Conservation (phyloP, 2,888 invertebrate genomes). For the Eupelmus urozonus region DNA sequence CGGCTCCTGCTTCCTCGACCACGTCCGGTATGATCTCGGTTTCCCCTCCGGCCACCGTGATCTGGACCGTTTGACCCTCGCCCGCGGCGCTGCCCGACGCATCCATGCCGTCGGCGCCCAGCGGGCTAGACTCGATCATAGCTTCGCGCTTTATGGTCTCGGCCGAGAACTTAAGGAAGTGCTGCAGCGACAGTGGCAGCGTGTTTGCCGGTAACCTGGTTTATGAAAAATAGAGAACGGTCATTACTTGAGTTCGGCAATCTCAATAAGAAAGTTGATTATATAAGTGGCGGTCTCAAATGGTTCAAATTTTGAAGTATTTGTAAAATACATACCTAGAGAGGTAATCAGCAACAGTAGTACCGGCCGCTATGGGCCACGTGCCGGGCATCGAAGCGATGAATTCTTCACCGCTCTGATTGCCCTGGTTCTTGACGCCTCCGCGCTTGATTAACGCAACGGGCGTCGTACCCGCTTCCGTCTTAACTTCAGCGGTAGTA, state of each 20-base stretch:
- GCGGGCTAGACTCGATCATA: slow-evolving; percentile 77
- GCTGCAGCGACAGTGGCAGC: slow-evolving; percentile 81
- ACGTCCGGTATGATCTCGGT: slow-evolving; percentile 78
- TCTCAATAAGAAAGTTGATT: no score
- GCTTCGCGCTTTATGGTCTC: slow-evolving; percentile 79
- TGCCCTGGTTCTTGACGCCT: slow-evolving; percentile 75
- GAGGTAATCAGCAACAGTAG: slow-evolving; percentile 79
- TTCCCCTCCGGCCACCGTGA: slow-evolving; percentile 78
- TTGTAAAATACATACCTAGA: slow-evolving; percentile 71
- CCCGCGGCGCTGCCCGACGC: slow-evolving; percentile 71
- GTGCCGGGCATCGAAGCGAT: slow-evolving; percentile 79
- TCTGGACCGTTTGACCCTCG: slow-evolving; percentile 78
- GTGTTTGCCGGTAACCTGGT: slow-evolving; percentile 77
- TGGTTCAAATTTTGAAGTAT: no score
- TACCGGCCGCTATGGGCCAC: slow-evolving; percentile 78
- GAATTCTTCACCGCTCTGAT: slow-evolving; percentile 73
- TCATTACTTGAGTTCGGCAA: no score
- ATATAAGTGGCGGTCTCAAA: no score
- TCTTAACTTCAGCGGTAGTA: slow-evolving; percentile 76
- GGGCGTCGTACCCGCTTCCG: slow-evolving; percentile 76
- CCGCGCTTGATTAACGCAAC: slow-evolving; percentile 78
- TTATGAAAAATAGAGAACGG: no score
- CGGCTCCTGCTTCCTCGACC: slow-evolving; percentile 72
- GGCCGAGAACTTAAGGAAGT: slow-evolving; percentile 82
- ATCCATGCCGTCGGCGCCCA: slow-evolving; percentile 75